A percentile compares a stretch with the other conserved stretches of the same genome.
Conservation (phyloP, 2,888 invertebrate species). For the Phymatocera aterrima region DNA sequence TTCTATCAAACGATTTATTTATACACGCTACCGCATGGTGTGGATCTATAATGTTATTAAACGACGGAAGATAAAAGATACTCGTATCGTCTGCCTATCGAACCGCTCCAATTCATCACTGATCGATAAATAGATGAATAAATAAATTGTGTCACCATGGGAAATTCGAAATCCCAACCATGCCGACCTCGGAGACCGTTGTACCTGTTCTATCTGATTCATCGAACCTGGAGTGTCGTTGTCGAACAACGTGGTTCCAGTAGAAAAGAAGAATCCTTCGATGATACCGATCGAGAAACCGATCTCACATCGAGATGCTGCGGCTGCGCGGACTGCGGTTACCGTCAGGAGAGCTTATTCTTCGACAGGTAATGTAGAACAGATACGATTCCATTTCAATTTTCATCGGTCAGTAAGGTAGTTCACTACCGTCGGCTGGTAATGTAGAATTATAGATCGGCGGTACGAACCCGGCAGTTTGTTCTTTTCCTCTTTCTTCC, state of each 20-base stretch:
- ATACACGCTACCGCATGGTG: too few species aligned
- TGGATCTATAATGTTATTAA: too few species aligned
- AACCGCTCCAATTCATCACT: too few species aligned
- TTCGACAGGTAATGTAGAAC: slow-evolving; percentile 68
- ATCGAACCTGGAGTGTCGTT: slow-evolving; percentile 83
- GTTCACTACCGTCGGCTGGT: not conserved
- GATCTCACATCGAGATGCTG: slow-evolving; percentile 69
- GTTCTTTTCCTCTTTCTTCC: too few species aligned
- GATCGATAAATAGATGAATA: too few species aligned
- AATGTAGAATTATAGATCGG: not conserved
- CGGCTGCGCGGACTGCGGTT: slow-evolving; percentile 67
- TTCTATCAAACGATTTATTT: too few species aligned
- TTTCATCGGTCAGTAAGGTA: slow-evolving; percentile 2
- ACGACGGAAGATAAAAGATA: too few species aligned
- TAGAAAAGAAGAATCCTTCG: slow-evolving; percentile 50
- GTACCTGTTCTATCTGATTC: slow-evolving; percentile 82
- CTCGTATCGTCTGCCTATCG: too few species aligned
- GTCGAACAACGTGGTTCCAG: slow-evolving; percentile 76
- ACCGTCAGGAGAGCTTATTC: slow-evolving; percentile 67
- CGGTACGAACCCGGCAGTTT: too few species aligned
- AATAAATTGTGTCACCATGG: slow-evolving; percentile 58
- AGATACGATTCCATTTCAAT: not conserved
- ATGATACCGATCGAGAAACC: slow-evolving; percentile 66
- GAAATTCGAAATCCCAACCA: slow-evolving; percentile 66
- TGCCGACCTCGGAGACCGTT: slow-evolving; percentile 69